Base-by-base conservation (phyloP, 2,797 vertebrate species). In the Macropodus opercularis region DNA sequence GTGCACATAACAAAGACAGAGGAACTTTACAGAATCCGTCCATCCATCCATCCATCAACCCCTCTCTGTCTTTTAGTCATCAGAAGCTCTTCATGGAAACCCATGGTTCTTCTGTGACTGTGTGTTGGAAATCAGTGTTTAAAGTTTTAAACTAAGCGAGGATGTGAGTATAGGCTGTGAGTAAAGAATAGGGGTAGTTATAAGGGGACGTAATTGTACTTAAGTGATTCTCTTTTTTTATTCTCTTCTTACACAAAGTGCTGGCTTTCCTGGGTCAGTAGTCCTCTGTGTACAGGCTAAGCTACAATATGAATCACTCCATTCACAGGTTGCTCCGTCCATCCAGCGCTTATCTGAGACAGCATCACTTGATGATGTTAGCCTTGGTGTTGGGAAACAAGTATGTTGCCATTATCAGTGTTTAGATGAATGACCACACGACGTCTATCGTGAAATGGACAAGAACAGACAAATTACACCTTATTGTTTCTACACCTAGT, bases 151-250 rank as follows among this genome's bases (percentile, higher is more conserved):
- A 44, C 10, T 21, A 29, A 41, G 17, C n/a, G 21, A 54, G 15
- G 35, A 22, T 58, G 63, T 32, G 39, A 41, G 32, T 34, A 27
- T 47, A n/a, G n/a, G n/a, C n/a, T n/a, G n/a, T n/a, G n/a, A n/a
- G 68, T 68, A 42, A 23, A 49, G 53, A n/a, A 69, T 26, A 14
- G 1, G 6, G 44, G 40, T 54, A 14, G 5, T 19, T 69, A 22
- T 41, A 44, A 53, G 40, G 15, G 46, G 59, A 60, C 55, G 73
- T 60, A 60, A 69, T 69, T 66, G 24, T 24, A 75, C 36, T 68
- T 64, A 46, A 72, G 35, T 53, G 43, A 50, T 53, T 78, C 17
- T 47, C 17, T 38, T 38, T 57, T 66, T 43, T 83, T 69, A 52
- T 84, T 23, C 27, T 66, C 43, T 52, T 52, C 58, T 24, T 8